Evolutionary conservation across 1,140 invertebrate species (phyloP).

Genomic region (Aradophagus sp.): DNA sequence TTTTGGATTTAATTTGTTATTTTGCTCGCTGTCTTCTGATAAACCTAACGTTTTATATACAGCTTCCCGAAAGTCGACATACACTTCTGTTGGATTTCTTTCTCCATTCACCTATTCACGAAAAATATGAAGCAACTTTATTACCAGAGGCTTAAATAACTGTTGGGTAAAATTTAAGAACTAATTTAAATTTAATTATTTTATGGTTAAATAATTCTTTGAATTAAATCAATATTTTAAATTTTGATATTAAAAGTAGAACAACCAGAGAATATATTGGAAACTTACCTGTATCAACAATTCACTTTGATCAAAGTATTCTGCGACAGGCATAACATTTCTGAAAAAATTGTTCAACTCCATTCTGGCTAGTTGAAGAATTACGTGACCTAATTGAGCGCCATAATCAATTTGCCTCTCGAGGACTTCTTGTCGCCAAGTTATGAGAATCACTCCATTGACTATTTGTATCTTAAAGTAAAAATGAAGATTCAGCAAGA

Average conservation of each 20-base stretch:
- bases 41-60: slow-evolving; percentile 82
- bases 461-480: slow-evolving; percentile 86
- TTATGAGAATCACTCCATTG: slow-evolving; percentile 88
- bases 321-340: slow-evolving; percentile 90
- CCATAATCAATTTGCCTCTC: slow-evolving; percentile 93
- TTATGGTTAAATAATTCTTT: too few relatives aligned
- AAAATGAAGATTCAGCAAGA: neutral
- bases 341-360: slow-evolving; percentile 91
- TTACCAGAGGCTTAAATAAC: too few relatives aligned
- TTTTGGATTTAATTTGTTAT: slow-evolving; percentile 24
- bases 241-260: slow-evolving; percentile 2
- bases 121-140: too few relatives aligned
- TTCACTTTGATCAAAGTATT: slow-evolving; percentile 90
- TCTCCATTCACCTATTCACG: slow-evolving; percentile 89
- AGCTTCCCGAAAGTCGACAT: slow-evolving; percentile 84
- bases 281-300: slow-evolving; percentile 83
- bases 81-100: slow-evolving; percentile 86
- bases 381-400: slow-evolving; percentile 89
- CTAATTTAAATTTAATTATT: too few relatives aligned
- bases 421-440: slow-evolving; percentile 88
- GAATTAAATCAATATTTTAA: too few relatives aligned
- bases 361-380: slow-evolving; percentile 88
- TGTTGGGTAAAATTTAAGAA: too few relatives aligned
- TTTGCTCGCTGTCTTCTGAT: slow-evolving; percentile 72
- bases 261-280: neutral